Evolutionary conservation across 2,797 vertebrate species (phyloP).

Genomic region (Basileuterus tristriatus): DNA sequence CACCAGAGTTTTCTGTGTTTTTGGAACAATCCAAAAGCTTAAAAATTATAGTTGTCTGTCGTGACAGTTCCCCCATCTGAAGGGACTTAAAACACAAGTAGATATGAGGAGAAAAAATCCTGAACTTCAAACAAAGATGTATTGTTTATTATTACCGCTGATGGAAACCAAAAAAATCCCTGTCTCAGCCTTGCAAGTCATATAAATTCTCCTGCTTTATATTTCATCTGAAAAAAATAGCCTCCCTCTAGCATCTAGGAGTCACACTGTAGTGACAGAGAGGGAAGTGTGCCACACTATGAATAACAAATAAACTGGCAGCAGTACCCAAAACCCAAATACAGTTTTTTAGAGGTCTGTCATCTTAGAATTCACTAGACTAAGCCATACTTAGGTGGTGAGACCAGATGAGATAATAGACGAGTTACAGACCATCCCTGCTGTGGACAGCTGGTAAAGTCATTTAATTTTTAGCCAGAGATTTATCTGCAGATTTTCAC

Average conservation of each 20-base stretch:
- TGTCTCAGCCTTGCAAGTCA: neutral
- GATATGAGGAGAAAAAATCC: neutral
- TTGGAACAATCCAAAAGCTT: neutral
- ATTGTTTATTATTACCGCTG: neutral
- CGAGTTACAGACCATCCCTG: neutral
- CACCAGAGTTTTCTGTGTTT: neutral
- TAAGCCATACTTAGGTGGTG: neutral
- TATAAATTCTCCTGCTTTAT: neutral
- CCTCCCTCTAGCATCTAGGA: neutral
- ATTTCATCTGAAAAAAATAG: neutral
- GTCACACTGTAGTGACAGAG: neutral
- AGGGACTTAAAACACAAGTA: neutral
- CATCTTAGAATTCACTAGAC: neutral
- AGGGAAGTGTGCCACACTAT: neutral
- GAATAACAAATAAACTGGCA: neutral
- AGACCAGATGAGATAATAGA: conserved; percentile 12
- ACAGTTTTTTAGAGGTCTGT: neutral
- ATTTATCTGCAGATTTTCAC: neutral
- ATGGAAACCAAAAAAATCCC: neutral
- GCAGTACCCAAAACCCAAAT: neutral
- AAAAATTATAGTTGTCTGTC: neutral
- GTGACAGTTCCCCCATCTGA: neutral
- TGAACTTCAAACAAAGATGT: neutral
- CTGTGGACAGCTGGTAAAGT: conserved; percentile 22
- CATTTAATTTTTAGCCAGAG: neutral